Evolutionary conservation across 2,888 invertebrate genomes (phyloP).

Genomic region (Oegoconia quadripuncta): DNA sequence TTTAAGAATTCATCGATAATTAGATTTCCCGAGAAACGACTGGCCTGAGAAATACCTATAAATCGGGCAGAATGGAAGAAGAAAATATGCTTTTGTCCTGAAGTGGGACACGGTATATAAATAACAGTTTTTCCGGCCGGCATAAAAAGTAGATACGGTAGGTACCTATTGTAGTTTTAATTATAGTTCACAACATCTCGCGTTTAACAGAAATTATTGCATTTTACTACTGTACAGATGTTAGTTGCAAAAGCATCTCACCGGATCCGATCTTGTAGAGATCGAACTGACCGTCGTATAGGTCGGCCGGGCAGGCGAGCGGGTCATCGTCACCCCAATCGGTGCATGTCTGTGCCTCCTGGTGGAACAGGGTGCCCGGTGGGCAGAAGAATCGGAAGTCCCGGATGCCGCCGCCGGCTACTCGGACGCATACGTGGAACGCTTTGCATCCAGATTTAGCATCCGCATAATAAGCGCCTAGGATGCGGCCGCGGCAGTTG

Average conservation of each 20-base stretch:
- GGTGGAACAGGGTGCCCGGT: constrained; percentile 94
- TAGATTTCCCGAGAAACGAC: no score
- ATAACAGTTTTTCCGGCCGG: no score
- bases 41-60: no score
- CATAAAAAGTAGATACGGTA: no score
- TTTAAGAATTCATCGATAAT: no score
- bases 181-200: no score
- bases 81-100: no score
- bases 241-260: constrained; percentile 76
- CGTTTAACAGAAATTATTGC: no score
- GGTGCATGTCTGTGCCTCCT: constrained; percentile 94
- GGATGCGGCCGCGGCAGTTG: constrained; percentile 89
- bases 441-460: constrained; percentile 92
- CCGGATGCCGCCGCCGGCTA: constrained; percentile 87
- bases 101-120: no score
- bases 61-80: no score
- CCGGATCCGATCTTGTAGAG: constrained; percentile 89
- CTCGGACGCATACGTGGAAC: constrained; percentile 93
- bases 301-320: constrained; percentile 90
- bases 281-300: constrained; percentile 92
- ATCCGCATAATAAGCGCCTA: constrained; percentile 94
- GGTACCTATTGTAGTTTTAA: no score
- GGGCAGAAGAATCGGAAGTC: constrained; percentile 94
- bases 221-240: constrained; percentile 21
- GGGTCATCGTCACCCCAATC: constrained; percentile 88